Percentiles rank a stretch among this genome's conserved stretches.
Evolutionary conservation across 2,797 vertebrate species (phyloP).

Genomic region (Spondyliosoma cantharus): DNA sequence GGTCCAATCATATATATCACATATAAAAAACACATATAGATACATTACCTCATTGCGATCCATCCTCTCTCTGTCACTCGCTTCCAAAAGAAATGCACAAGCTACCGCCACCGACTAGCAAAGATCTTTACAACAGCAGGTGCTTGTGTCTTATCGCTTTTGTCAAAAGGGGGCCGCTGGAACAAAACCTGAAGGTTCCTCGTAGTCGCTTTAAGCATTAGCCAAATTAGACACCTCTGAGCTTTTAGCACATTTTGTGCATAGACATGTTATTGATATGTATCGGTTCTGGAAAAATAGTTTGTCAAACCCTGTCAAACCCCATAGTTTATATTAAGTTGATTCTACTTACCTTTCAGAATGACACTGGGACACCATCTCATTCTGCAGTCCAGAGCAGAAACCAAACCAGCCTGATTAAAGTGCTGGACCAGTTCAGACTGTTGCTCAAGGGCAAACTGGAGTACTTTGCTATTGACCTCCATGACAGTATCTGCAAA

Average conservation of each 20-base stretch:
- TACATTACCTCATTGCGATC: no score
- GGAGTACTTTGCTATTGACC: conserved; percentile 27
- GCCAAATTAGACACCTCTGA: background rate
- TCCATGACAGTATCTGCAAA: conserved; percentile 23
- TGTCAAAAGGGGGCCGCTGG: no score
- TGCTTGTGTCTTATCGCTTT: no score
- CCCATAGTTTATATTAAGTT: background rate
- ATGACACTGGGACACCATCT: background rate
- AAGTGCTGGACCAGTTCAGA: conserved; percentile 31
- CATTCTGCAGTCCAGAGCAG: background rate
- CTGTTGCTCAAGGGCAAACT: conserved; percentile 62
- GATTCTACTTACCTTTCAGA: conserved; percentile 44
- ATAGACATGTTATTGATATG: background rate
- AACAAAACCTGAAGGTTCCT: no score
- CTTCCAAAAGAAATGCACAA: no score
- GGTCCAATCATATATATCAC: no score
- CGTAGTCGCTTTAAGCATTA: background rate
- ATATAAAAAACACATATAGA: no score
- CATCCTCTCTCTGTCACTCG: no score
- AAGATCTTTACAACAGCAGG: no score
- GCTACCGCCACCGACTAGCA: no score
- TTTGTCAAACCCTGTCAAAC: background rate
- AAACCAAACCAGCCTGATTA: conserved; percentile 1
- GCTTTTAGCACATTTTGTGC: background rate
- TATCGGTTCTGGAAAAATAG: background rate